A percentile compares a stretch with the other conserved stretches of the same genome.
Conservation (phyloP, 2,888 invertebrate genomes). For the Rhynchonema sp. region DNA sequence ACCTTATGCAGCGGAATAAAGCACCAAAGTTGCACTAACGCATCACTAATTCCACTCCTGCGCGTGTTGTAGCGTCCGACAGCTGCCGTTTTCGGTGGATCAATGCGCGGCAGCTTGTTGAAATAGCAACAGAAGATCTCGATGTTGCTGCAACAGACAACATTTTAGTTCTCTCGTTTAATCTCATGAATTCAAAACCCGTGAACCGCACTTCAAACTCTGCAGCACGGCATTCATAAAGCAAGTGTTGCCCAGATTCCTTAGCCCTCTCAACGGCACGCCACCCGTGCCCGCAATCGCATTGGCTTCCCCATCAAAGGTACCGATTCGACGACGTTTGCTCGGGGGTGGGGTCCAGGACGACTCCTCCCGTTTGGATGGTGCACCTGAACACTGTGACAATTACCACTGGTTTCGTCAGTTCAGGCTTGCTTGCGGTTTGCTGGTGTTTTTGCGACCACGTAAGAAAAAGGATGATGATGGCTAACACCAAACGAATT, state of each 20-base stretch:
- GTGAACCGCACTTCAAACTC: slow-evolving; percentile 40
- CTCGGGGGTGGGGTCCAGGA: no score
- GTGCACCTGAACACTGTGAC: no score
- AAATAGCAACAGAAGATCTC: slow-evolving; percentile 63
- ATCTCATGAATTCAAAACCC: neutral
- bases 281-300: no score
- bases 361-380: no score
- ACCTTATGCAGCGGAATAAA: no score
- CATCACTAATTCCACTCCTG: neutral
- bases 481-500: no score
- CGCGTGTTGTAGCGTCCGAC: neutral
- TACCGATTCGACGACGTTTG: no score
- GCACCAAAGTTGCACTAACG: neutral
- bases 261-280: slow-evolving; percentile 43
- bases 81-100: neutral
- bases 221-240: slow-evolving; percentile 69
- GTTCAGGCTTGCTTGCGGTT: no score
- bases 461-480: no score
- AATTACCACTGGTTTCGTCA: no score
- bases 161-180: neutral
- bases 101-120: slow-evolving; percentile 44
- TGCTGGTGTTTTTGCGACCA: no score
- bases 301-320: no score
- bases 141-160: slow-evolving; percentile 44
- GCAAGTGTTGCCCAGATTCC: slow-evolving; percentile 63